Conservation (phyloP, 2,113 vertebrate species). For the Rhinolophus sinicus region DNA sequence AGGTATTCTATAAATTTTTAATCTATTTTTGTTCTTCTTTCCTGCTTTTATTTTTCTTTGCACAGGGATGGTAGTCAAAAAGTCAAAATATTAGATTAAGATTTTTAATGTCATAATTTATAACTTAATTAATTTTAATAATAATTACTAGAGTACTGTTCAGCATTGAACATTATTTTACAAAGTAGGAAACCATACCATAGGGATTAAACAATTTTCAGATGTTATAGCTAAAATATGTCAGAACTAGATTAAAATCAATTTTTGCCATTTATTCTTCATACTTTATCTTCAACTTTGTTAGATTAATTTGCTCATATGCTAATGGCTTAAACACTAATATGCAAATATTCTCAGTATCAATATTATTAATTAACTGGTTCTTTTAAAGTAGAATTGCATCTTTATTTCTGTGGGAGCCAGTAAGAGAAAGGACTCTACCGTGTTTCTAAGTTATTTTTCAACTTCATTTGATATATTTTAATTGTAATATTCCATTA, state of each 20-base stretch:
- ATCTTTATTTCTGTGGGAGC: not conserved
- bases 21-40: not conserved
- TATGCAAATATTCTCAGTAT: conserved; percentile 42
- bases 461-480: conserved; percentile 46
- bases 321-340: not conserved
- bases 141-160: not conserved
- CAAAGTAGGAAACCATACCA: not conserved
- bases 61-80: not conserved
- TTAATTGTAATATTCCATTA: conserved; percentile 7
- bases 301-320: conserved; percentile 7
- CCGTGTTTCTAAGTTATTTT: conserved; percentile 32
- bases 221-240: not conserved
- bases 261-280: not conserved
- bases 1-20: not conserved
- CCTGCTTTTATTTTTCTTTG: not conserved
- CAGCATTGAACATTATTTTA: not conserved
- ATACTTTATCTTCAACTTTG: not conserved
- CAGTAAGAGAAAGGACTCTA: not conserved
- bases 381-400: conserved; percentile 33
- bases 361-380: conserved; percentile 37
- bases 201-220: not conserved
- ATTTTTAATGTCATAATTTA: not conserved
- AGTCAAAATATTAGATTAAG: not conserved
- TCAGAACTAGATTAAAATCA: not conserved
- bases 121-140: not conserved